A percentile compares a stretch with the other conserved stretches of the same genome.
These are phyloP conservation scores for Conger conger DNA, from an alignment of 2,113 vertebrate genomes.

Conservation along the genomic window DNA sequence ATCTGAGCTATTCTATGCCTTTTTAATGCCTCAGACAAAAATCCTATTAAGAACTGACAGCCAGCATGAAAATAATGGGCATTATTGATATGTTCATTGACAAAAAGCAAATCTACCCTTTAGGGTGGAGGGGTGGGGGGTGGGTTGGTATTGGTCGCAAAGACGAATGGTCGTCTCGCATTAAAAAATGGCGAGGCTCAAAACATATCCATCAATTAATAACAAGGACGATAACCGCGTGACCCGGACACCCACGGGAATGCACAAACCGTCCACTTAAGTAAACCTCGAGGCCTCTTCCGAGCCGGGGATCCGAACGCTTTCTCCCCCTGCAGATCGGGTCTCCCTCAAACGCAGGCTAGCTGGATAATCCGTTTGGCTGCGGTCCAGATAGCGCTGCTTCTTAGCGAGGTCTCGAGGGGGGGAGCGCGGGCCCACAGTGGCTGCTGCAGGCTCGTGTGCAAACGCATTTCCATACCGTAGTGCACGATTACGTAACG, in stretches of 20 bases:
- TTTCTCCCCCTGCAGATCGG: not conserved
- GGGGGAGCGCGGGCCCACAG: not conserved
- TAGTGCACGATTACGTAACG: constrained; percentile 14
- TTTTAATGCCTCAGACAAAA: constrained; percentile 21
- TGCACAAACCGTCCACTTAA: not conserved
- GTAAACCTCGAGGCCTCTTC: not conserved
- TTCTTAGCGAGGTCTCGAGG: not conserved
- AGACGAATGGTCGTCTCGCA: not conserved
- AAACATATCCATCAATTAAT: constrained; percentile 6
- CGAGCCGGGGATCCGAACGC: not conserved
- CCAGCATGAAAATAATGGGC: not conserved
- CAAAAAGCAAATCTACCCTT: constrained; percentile 10
- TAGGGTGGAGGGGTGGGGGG: not conserved
- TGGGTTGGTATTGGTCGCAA: not conserved
- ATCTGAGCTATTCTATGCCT: not conserved
- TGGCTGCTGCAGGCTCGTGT: not conserved
- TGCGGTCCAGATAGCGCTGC: not conserved
- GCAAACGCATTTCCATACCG: constrained; percentile 14
- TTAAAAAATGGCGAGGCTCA: constrained; percentile 4
- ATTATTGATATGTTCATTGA: not conserved
- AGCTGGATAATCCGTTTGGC: constrained; percentile 5
- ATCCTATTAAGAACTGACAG: constrained; percentile 15
- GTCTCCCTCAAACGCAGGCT: not conserved
- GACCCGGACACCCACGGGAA: not conserved
- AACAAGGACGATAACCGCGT: constrained; percentile 1